Percentiles rank a stretch among this genome's conserved stretches.
phyloP scores from a whole-genome alignment of 2,797 vertebrate genomes.

The Pipistrellus kuhlii region DNA sequence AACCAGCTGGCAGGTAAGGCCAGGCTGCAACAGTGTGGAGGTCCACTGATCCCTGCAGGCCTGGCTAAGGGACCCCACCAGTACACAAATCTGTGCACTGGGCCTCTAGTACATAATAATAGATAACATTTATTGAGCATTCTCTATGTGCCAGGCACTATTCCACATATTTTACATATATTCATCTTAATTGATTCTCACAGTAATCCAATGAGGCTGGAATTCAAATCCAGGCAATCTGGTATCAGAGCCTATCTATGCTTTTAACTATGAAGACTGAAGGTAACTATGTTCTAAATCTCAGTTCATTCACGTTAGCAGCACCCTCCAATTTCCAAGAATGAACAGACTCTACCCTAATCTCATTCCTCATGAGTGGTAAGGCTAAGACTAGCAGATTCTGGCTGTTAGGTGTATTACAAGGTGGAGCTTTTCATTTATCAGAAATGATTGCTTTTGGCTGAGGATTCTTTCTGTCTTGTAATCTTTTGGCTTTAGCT shows the following conservation, averaged over 20 bases:
- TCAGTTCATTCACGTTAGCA: background rate
- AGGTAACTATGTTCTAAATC: background rate
- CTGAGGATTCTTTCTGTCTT: background rate
- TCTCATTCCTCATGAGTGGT: background rate
- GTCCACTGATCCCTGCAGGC: too few relatives aligned
- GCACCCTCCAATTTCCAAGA: background rate
- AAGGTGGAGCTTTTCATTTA: background rate
- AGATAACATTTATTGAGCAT: background rate
- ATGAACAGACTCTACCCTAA: background rate
- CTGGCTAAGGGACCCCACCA: too few relatives aligned
- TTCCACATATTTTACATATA: background rate
- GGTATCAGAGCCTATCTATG: background rate
- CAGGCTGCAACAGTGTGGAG: too few relatives aligned
- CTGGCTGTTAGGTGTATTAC: background rate
- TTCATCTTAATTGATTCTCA: slow-evolving; percentile 35
- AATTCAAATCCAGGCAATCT: background rate
- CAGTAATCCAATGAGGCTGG: background rate
- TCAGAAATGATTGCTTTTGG: slow-evolving; percentile 25
- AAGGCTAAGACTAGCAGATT: background rate
- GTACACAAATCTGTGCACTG: too few relatives aligned
- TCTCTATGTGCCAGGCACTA: background rate
- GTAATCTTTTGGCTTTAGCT: background rate
- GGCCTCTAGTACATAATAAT: too few relatives aligned
- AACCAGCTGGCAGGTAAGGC: too few relatives aligned
- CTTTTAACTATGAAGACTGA: background rate